Conservation (phyloP, 2,113 vertebrate species). For the Ceuthmochares aereus region DNA sequence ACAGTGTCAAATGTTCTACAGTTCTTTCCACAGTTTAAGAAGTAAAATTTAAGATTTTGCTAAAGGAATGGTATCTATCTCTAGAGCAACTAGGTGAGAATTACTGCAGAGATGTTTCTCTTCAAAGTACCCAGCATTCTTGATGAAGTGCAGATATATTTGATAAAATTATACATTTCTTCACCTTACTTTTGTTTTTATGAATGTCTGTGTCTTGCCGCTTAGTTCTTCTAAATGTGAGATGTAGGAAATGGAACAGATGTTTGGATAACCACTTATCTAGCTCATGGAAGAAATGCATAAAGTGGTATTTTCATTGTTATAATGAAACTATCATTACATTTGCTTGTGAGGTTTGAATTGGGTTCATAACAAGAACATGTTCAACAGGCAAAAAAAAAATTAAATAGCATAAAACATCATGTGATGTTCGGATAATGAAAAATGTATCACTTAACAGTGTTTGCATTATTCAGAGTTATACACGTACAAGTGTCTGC, state of each 20-base stretch:
- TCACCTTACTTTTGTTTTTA: slow-evolving; percentile 63
- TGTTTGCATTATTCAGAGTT: slow-evolving; percentile 86
- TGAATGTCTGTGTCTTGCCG: slow-evolving; percentile 59
- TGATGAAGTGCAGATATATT: slow-evolving; percentile 32
- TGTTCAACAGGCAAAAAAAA: slow-evolving; percentile 67
- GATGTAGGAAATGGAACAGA: slow-evolving; percentile 69
- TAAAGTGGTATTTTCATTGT: slow-evolving; percentile 73
- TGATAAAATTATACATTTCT: slow-evolving; percentile 51
- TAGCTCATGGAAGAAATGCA: slow-evolving; percentile 41
- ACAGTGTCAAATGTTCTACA: not conserved
- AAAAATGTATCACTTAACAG: slow-evolving; percentile 83
- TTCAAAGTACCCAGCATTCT: slow-evolving; percentile 1
- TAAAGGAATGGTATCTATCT: slow-evolving; percentile 28
- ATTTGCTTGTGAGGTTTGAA: slow-evolving; percentile 69
- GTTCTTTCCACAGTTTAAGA: slow-evolving; percentile 7
- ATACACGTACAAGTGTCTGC: slow-evolving; percentile 77
- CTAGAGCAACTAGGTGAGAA: slow-evolving; percentile 51
- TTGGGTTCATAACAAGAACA: slow-evolving; percentile 67
- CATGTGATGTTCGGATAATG: slow-evolving; percentile 77
- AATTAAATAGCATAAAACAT: slow-evolving; percentile 59
- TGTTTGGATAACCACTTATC: slow-evolving; percentile 70
- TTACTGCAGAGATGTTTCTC: slow-evolving; percentile 33
- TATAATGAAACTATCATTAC: slow-evolving; percentile 75
- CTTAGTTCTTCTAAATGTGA: slow-evolving; percentile 71
- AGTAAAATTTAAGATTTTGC: slow-evolving; percentile 24